These are phyloP conservation scores for Melanogrammus aeglefinus DNA, from an alignment of 2,797 vertebrate species.

Conservation along the genomic window DNA sequence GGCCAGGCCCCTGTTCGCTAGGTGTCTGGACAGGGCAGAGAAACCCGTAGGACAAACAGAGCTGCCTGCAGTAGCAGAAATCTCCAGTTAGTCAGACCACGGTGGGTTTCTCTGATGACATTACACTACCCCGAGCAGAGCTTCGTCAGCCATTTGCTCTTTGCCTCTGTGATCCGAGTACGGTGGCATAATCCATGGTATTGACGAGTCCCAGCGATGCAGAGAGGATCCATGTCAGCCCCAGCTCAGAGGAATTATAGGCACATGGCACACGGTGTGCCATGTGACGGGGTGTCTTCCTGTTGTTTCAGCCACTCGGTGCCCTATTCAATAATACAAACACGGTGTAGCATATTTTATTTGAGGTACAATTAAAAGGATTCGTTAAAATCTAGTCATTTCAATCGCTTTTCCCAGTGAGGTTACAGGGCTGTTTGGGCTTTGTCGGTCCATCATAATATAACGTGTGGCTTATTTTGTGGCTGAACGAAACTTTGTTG, in stretches of 20 bases:
- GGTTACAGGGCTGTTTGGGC: neutral
- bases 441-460: neutral
- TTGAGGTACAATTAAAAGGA: neutral
- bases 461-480: neutral
- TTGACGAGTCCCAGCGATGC: too few species aligned
- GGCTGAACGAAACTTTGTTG: neutral
- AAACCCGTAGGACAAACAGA: constrained; percentile 23
- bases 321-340: too few species aligned
- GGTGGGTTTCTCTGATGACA: neutral
- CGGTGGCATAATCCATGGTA: too few species aligned
- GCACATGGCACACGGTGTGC: too few species aligned
- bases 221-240: neutral
- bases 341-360: neutral
- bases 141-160: neutral
- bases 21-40: constrained; percentile 21
- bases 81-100: neutral
- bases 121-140: neutral
- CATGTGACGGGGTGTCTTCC: too few species aligned
- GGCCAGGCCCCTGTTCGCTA: constrained; percentile 30
- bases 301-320: neutral
- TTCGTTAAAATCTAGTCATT: too few species aligned
- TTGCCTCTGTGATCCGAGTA: too few species aligned
- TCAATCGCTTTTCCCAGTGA: neutral
- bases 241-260: neutral
- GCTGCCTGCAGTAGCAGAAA: constrained; percentile 11